Conservation (phyloP, 2,113 vertebrate genomes). For the Irena cyanogastra region DNA sequence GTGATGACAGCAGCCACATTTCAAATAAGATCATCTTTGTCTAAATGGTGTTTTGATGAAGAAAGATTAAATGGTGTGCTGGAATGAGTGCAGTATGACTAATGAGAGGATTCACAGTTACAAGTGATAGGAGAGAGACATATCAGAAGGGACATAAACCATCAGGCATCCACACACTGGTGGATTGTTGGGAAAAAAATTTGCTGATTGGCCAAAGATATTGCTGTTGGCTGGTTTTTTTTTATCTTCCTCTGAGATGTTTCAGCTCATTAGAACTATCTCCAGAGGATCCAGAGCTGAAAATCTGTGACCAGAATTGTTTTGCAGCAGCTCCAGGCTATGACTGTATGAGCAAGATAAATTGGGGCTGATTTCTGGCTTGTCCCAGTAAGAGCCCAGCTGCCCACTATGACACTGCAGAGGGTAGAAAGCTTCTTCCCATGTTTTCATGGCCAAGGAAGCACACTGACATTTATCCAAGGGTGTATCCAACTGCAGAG, state of each 20-base stretch:
- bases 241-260: background rate
- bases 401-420: background rate
- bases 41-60: conserved; percentile 29
- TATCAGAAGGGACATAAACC: background rate
- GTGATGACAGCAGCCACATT: background rate
- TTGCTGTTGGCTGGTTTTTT: background rate
- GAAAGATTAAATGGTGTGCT: conserved; percentile 25
- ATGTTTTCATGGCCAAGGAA: background rate
- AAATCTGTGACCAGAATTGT: background rate
- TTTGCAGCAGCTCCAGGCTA: background rate
- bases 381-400: background rate
- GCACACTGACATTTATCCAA: background rate
- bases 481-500: background rate
- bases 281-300: background rate
- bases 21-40: conserved; percentile 10
- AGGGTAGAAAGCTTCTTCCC: background rate
- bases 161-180: background rate
- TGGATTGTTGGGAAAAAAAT: background rate
- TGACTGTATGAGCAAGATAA: background rate
- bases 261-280: background rate
- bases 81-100: conserved; percentile 22
- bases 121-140: background rate
- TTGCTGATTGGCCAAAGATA: background rate
- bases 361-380: background rate
- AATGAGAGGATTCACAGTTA: conserved; percentile 12